phyloP scores from a whole-genome alignment of 92 coral and sea anemone genomes.

The Anthopleura xanthogrammica region DNA sequence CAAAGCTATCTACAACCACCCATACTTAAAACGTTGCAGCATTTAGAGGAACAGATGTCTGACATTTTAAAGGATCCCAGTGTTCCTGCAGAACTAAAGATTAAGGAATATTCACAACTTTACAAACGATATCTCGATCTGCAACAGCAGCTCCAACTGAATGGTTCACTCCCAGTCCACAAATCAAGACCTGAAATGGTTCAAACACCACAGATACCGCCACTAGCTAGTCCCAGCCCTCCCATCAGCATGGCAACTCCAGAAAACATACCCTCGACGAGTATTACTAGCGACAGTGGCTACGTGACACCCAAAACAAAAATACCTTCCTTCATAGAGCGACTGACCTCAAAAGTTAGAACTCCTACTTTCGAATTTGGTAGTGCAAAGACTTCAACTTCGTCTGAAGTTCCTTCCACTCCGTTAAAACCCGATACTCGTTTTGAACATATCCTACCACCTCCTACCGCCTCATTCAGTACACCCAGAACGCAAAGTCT shows the following conservation, averaged over 20 bases:
- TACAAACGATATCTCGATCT: neutral
- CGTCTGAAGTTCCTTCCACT: neutral
- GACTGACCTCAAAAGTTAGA: neutral
- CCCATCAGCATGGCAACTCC: conserved; percentile 8
- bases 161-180: neutral
- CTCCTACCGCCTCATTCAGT: neutral
- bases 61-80: neutral
- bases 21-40: neutral
- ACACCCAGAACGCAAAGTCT: conserved; percentile 4
- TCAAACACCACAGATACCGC: neutral
- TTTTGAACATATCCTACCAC: neutral
- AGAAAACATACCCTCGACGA: neutral
- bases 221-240: conserved; percentile 1
- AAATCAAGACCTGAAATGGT: neutral
- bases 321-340: neutral
- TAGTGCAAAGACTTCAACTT: neutral
- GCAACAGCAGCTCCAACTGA: neutral
- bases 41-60: neutral
- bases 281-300: neutral
- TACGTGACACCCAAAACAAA: neutral
- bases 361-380: neutral
- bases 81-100: neutral
- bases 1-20: neutral
- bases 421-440: neutral
- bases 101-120: neutral